Evolutionary conservation across 1,140 invertebrate species (phyloP), one percentile per base, ranked within the genome.

Genomic region (Saccostrea echinata): DNA sequence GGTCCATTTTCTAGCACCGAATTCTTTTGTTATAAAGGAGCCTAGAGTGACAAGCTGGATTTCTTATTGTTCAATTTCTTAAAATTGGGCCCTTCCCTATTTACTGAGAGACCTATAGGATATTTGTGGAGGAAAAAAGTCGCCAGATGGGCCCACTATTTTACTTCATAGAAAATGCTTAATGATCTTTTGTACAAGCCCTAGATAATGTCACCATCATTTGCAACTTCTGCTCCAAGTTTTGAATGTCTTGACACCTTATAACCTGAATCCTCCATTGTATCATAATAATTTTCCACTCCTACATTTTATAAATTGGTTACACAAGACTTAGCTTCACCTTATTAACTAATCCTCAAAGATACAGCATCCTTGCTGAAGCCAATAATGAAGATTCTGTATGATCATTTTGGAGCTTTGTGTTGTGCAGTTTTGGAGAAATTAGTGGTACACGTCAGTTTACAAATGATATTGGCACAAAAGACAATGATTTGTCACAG

Each of bases 161-260:
- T 76, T 33, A 76, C 68, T 76, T 30, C 33, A 76, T 76, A 76
- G 68, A 76, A 76, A 76, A 76, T 76, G 27, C 68, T 76, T 76
- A 76, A 76, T 76, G 68, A 76, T 76, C 68, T 76, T 61, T 76
- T 76, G 27, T 76, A 76, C 24, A 76, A 27, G 68, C 68, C 27
- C 68, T 11, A 27, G 68, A 76, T 76, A 76, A 76, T 76, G 68
- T 76, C 68, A 76, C 27, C 68, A 76, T 76, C 68, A 76, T 76
- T 76, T 76, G 68, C 68, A 76, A 76, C 27, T 76, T 76, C 68
- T 76, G 68, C 27, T 76, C 68, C 68, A 76, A 30, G 12, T 27
- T 33, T 30, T 76, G 24, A 76, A 76, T 76, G 68, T 30, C 30
- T 30, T 30, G 68, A 76, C 68, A 76, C 68, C 68, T 76, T 33